phyloP scores from a whole-genome alignment of 2,888 invertebrate species.

The Eurytoma californica region DNA sequence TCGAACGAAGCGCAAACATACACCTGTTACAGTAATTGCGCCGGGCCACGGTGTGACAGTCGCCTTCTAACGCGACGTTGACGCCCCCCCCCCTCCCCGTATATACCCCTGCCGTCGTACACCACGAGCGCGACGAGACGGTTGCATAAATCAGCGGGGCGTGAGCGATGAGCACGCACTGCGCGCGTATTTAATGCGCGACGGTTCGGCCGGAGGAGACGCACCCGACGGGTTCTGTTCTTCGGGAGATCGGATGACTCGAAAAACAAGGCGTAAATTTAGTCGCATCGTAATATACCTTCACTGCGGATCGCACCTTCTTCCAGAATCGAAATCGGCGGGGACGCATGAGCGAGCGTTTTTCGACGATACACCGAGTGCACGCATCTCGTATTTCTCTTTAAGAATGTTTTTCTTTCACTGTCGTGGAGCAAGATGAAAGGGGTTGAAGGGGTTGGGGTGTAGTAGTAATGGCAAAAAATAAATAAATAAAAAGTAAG shows the following conservation, averaged over 20 bases:
- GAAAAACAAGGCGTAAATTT: constrained; percentile 30
- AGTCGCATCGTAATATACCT: constrained; percentile 10
- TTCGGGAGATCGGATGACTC: constrained; percentile 31
- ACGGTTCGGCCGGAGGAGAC: neutral
- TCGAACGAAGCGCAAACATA: constrained; percentile 45
- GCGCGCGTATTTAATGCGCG: neutral
- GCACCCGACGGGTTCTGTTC: constrained; percentile 8
- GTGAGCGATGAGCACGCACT: constrained; percentile 38
- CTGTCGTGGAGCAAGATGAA: constrained; percentile 21
- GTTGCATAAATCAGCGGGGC: constrained; percentile 40
- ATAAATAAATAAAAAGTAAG: constrained; percentile 17
- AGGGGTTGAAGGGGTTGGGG: constrained; percentile 19
- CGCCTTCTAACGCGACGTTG: constrained; percentile 35
- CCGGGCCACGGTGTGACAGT: neutral
- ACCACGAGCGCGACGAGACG: constrained; percentile 34
- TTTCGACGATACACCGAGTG: constrained; percentile 66
- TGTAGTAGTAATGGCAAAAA: constrained; percentile 46
- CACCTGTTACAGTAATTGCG: constrained; percentile 43
- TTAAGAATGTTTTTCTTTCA: too few species aligned
- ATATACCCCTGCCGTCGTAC: neutral
- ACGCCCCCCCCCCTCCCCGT: neutral
- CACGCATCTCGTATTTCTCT: constrained; percentile 46
- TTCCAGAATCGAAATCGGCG: constrained; percentile 22
- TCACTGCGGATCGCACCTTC: constrained; percentile 38
- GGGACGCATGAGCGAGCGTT: neutral